Base-by-base conservation (phyloP, 2,888 invertebrate species). In the Troglohyphantes excavatus region DNA sequence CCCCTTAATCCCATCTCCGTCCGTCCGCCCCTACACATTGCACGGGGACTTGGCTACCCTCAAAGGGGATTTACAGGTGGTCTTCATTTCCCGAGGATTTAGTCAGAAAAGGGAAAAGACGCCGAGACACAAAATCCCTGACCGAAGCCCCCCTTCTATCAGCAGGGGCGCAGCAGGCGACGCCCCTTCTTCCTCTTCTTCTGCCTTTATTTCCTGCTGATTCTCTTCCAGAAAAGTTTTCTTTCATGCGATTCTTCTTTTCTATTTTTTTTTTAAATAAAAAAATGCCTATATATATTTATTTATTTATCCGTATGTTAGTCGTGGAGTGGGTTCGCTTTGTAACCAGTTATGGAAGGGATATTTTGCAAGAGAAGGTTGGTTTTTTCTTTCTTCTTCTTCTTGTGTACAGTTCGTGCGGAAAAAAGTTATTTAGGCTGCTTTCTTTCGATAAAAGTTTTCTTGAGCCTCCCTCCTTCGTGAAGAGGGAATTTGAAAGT, bases 51-150 rank as follows among this genome's bases (percentile, higher is more conserved):
- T 82, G 90, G 82, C 86, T 79, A 78, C 86, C 87, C 90, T 90
- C 90, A 86, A 81, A 91, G 79, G 91, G 91, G 91, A 91, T 91
- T 91, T 91, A 90, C 90, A 87, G 91, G 91, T 87, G 87, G 91
- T 88, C 90, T 91, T 91, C 91, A 91, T 91, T 91, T 91, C 91
- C 91, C 83, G 87, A 83, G 91, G 91, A 90, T 91, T 91, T 90
- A 73, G 73, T 59, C 67, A 27, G 70, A 72, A 63, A 81, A 84
- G 84, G 78, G 83, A 84, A 29, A 86, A 84, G 68, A 84, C 75
- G 72, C 75, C 75, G 33, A 84, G 73, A 76, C 73, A 70, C 53
- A 78, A 83, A 83, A 76, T 70, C 84, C 78, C 84, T 83, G 90
- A 83, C 90, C 89, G 39, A 82, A 84, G 72, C 70, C 84, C 89